Conservation (phyloP, 2,113 vertebrate species). For the Bubo blakistoni region DNA sequence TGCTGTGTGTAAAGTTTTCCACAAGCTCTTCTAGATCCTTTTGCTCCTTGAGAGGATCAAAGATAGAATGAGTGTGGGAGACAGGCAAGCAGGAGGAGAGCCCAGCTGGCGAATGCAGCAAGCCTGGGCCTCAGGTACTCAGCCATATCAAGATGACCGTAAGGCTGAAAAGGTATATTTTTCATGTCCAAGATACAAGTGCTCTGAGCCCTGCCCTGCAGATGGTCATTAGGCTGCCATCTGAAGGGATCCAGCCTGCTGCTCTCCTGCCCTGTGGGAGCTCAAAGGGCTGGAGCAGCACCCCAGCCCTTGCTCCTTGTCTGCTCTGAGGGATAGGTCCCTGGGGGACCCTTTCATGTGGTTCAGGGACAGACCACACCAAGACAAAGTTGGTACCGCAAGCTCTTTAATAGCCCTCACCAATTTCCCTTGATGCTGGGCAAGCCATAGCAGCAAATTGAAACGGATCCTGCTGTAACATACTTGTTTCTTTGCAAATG, state of each 20-base stretch:
- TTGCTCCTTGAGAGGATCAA: slow-evolving; percentile 28
- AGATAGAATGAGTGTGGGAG: slow-evolving; percentile 44
- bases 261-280: not conserved
- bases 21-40: slow-evolving; percentile 42
- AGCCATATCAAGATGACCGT: not conserved
- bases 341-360: not conserved
- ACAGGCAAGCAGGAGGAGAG: not conserved
- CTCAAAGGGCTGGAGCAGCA: not conserved
- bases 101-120: not conserved
- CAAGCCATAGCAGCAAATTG: not conserved
- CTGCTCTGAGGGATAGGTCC: not conserved
- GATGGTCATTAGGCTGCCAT: not conserved
- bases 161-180: not conserved
- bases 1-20: slow-evolving; percentile 50
- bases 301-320: not conserved
- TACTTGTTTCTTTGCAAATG: not conserved
- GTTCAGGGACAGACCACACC: not conserved
- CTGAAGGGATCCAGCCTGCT: not conserved
- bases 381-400: not conserved
- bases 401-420: not conserved
- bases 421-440: not conserved
- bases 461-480: not conserved
- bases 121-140: not conserved
- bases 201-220: not conserved
- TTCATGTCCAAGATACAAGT: not conserved